phyloP scores from a whole-genome alignment of 2,113 vertebrate species.

The Andinoacara biseriatus region DNA sequence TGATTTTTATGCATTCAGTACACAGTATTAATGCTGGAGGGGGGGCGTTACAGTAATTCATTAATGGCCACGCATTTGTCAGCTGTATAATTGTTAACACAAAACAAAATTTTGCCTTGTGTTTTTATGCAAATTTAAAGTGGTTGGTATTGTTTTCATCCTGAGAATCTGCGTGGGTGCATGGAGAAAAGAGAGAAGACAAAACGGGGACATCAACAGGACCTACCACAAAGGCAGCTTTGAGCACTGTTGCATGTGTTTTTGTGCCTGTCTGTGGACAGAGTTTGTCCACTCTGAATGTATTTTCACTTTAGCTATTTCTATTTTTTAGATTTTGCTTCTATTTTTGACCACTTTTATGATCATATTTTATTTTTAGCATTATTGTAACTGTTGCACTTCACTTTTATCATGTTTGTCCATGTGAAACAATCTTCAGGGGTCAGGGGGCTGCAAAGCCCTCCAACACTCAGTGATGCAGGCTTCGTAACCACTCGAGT shows the following conservation, averaged over 20 bases:
- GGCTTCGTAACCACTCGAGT: neutral
- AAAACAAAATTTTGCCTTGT: neutral
- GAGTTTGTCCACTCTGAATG: too few species aligned
- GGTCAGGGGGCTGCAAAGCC: neutral
- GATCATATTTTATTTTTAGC: neutral
- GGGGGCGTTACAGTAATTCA: neutral
- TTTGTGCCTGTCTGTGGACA: neutral
- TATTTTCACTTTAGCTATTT: too few species aligned
- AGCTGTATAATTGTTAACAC: neutral
- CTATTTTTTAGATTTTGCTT: neutral
- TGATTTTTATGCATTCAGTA: neutral
- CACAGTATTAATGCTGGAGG: neutral
- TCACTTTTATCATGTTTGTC: too few species aligned
- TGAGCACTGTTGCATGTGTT: neutral
- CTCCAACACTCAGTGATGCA: neutral
- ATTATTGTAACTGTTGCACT: neutral
- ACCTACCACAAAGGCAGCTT: neutral
- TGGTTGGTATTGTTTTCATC: neutral
- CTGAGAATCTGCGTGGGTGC: neutral
- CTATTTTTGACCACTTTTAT: neutral
- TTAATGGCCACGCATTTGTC: neutral
- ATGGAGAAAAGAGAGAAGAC: neutral
- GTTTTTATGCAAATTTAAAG: neutral
- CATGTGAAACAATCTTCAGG: neutral
- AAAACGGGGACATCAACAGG: neutral